A percentile compares a stretch with the other conserved stretches of the same genome.
phyloP scores from a whole-genome alignment of 30 jellyfish, hydroid and myxozoan genomes.

The Turritopsis rubra region DNA sequence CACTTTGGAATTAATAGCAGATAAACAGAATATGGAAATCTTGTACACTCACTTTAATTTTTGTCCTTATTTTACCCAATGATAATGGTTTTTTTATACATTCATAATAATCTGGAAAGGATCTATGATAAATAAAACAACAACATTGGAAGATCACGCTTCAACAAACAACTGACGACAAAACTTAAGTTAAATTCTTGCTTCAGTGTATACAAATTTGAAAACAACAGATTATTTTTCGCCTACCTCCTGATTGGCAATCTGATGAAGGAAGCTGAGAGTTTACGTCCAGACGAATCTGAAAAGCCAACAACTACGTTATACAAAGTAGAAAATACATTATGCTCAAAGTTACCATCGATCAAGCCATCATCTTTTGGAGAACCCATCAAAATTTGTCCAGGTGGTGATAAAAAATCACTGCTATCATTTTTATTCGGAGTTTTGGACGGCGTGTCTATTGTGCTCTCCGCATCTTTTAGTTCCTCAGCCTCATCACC shows the following conservation, averaged over 20 bases:
- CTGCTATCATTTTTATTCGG: neutral
- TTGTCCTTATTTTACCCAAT: conserved; percentile 53
- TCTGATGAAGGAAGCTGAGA: conserved; percentile 79
- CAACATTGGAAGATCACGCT: neutral
- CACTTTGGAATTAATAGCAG: no score
- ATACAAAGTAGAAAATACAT: conserved; percentile 38
- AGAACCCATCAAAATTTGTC: neutral
- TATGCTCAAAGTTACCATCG: conserved; percentile 8
- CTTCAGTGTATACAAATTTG: no score
- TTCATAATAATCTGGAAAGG: conserved; percentile 77
- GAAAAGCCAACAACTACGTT: conserved; percentile 53
- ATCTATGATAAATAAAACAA: conserved; percentile 19
- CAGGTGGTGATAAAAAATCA: neutral
- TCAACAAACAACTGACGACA: no score
- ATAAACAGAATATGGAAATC: neutral
- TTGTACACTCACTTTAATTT: conserved; percentile 49
- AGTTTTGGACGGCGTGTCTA: conserved; percentile 14
- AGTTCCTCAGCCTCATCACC: neutral
- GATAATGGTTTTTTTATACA: conserved; percentile 70
- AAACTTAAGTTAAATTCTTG: no score
- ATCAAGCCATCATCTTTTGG: conserved; percentile 39
- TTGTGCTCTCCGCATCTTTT: neutral
- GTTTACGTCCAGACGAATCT: conserved; percentile 66
- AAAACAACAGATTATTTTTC: no score
- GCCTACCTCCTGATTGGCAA: conserved; percentile 85